Evolutionary conservation across 2,888 invertebrate species (phyloP), one percentile per base, ranked within the genome.

Genomic region (Tinea semifulvella): DNA sequence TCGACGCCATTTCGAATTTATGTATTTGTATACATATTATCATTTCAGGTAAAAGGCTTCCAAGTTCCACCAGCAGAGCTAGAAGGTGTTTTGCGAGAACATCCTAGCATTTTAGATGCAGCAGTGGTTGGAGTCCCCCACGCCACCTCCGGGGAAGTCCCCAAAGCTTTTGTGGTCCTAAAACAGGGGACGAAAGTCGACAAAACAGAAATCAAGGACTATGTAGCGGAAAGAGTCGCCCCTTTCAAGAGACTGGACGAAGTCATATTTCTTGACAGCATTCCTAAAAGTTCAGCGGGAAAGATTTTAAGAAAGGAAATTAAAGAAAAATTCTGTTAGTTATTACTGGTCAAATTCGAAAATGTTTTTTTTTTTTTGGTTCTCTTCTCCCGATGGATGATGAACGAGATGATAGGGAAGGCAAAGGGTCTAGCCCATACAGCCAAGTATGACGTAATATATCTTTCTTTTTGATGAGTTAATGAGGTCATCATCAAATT

Each of bases 1-100:
- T n/a, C n/a, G n/a, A n/a, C n/a, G n/a, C n/a, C n/a, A n/a, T n/a
- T n/a, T n/a, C n/a, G n/a, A n/a, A n/a, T n/a, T n/a, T n/a, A n/a
- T n/a, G n/a, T n/a, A n/a, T n/a, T n/a, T n/a, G n/a, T n/a, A n/a
- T n/a, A n/a, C n/a, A n/a, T n/a, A n/a, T 35, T 35, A 16, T 11
- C 16, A 18, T 35, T 91, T 52, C 91, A 91, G 63, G 52, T 53
- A 2, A 84, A 80, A 64, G 83, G 70, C 8, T 82, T 73, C 60
- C 81, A 91, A 84, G 91, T 92, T 28, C 85, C 92, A 7, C 92
- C 92, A 5, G 91, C 92, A 1, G 92, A 93, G 63, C 63, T 93
- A 18, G 92, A 93, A 64, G 86, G 77, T n/a, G 44, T 89, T 7
- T 61, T 91, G 4, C 70, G 88, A 40, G 71, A 77, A 11, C 87